These are phyloP conservation scores for Pogona vitticeps DNA, from an alignment of 2,113 vertebrate species.

Conservation along the genomic window DNA sequence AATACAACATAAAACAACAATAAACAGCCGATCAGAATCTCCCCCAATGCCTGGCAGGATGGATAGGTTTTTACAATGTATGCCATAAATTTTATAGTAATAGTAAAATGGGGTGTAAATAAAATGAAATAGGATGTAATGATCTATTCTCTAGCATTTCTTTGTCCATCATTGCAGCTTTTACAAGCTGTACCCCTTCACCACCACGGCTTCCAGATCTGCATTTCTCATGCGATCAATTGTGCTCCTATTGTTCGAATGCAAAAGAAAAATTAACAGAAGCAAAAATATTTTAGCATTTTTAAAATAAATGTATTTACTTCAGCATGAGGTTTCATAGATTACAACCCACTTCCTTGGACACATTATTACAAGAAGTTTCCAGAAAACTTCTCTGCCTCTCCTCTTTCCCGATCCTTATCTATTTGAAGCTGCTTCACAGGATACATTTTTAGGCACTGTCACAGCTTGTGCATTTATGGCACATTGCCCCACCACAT, in stretches of 20 bases:
- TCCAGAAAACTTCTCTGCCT: background rate
- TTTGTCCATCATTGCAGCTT: background rate
- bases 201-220: background rate
- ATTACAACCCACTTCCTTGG: too few species aligned
- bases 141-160: background rate
- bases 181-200: background rate
- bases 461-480: too few species aligned
- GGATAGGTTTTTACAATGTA: slow-evolving; percentile 14
- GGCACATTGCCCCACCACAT: too few species aligned
- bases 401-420: background rate
- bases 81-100: slow-evolving; percentile 14
- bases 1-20: slow-evolving; percentile 17
- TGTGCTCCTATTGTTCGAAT: too few species aligned
- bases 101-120: slow-evolving; percentile 11
- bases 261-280: too few species aligned
- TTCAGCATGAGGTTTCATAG: too few species aligned
- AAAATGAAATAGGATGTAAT: background rate
- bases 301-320: too few species aligned
- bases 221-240: background rate
- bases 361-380: background rate
- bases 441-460: background rate
- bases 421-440: background rate
- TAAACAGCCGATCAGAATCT: slow-evolving; percentile 17
- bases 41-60: slow-evolving; percentile 11
- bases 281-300: too few species aligned